Evolutionary conservation across 2,888 invertebrate genomes (phyloP).

Genomic region (Volucella inanis): DNA sequence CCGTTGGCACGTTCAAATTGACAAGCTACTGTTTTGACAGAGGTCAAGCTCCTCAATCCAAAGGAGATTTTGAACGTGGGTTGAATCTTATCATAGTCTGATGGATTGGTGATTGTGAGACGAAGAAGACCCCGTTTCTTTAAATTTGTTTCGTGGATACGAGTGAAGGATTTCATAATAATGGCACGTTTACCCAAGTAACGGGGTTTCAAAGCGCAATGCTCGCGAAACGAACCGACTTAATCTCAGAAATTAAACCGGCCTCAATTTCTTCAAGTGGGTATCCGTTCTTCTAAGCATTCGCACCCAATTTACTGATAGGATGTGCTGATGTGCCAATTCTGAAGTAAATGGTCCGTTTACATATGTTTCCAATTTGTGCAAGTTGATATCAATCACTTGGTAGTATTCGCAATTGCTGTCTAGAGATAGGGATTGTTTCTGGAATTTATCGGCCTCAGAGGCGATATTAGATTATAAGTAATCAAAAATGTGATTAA

Average conservation of each 20-base stretch:
- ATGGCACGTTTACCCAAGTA: too few relatives aligned
- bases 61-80: too few relatives aligned
- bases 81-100: too few relatives aligned
- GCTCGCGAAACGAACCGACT: too few relatives aligned
- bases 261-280: too few relatives aligned
- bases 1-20: too few relatives aligned
- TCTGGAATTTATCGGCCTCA: slow-evolving; percentile 88
- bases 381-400: slow-evolving; percentile 94
- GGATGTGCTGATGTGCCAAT: slow-evolving; percentile 97
- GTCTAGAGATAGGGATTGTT: slow-evolving; percentile 90
- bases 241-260: too few relatives aligned
- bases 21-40: slow-evolving; percentile 95
- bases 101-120: too few relatives aligned
- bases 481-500: slow-evolving; percentile 96
- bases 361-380: slow-evolving; percentile 97
- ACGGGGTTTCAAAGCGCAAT: too few relatives aligned
- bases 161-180: slow-evolving; percentile 99
- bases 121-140: slow-evolving; percentile 99
- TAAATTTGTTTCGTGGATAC: slow-evolving; percentile 99
- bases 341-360: slow-evolving; percentile 99
- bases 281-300: slow-evolving; percentile 96
- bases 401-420: slow-evolving; percentile 94
- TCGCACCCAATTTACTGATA: slow-evolving; percentile 93
- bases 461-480: slow-evolving; percentile 91
- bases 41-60: too few relatives aligned